Percentiles rank a stretch among this genome's conserved stretches.
Evolutionary conservation across 2,113 vertebrate genomes (phyloP).

Genomic region (Datnioides undecimradiatus): DNA sequence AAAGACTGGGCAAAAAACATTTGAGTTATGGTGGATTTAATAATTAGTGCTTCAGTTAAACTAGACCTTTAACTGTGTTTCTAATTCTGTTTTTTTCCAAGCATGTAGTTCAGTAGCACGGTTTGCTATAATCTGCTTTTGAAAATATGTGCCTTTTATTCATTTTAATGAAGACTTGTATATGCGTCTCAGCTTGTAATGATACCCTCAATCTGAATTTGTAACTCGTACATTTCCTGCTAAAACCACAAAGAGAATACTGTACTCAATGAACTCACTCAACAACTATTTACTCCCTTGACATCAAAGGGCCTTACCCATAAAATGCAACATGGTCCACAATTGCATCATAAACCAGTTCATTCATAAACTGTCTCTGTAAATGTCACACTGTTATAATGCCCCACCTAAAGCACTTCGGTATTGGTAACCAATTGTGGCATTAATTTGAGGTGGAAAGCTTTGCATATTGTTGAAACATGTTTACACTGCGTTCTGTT

Average conservation of each 20-base stretch:
- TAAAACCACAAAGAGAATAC: not conserved
- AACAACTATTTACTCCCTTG: conserved; percentile 61
- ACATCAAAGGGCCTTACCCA: conserved; percentile 68
- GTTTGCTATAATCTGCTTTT: not conserved
- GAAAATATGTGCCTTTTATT: not conserved
- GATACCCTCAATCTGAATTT: not conserved
- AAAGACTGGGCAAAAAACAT: too few species aligned
- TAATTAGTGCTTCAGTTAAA: too few species aligned
- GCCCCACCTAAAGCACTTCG: conserved; percentile 50
- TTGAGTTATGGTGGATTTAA: too few species aligned
- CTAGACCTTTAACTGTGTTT: too few species aligned
- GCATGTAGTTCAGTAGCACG: not conserved
- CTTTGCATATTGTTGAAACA: conserved; percentile 60
- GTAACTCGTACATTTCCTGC: not conserved
- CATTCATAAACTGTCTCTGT: conserved; percentile 61
- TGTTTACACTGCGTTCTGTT: conserved; percentile 58
- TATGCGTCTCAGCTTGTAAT: conserved; percentile 1
- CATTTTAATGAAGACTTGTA: not conserved
- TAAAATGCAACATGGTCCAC: conserved; percentile 46
- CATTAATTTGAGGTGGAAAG: not conserved
- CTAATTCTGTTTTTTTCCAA: conserved; percentile 17
- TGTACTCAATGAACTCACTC: conserved; percentile 51
- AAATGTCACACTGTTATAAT: conserved; percentile 51
- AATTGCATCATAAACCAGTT: conserved; percentile 68
- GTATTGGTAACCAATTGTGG: conserved; percentile 13